Base-by-base conservation (phyloP, 2,113 vertebrate species). In the Okapia johnstoni region DNA sequence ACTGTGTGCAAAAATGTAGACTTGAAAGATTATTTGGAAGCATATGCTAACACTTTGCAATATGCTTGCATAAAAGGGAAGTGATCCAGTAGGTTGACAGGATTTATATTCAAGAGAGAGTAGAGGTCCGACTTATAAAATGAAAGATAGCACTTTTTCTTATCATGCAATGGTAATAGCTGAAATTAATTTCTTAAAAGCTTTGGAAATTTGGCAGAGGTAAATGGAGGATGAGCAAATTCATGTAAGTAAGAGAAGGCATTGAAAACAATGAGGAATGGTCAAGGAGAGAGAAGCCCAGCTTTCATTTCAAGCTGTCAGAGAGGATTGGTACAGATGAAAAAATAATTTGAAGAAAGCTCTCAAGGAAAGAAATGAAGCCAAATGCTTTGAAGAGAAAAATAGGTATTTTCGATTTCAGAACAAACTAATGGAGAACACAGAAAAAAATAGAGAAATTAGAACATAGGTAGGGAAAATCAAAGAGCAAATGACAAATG, bases 161-260 rank as follows among this genome's bases (percentile, higher is more conserved):
- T 83, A 93, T 93, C 88, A 91, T 90, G 85, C 36, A 80, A 87
- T 96, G 73, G 79, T 96, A 97, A 97, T 96, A 96, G 89, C 86
- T 93, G n/a, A 97, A 98, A 95, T 98, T 96, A 98, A 98, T 98
- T 97, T 96, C 90, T 97, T 98, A 98, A 98, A 96, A 97, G 97
- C 95, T 89, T 89, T 93, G 86, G 94, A 89, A 96, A 93, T 97
- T 97, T 96, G 88, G 89, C 96, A 94, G 77, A 96, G 79, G 85
- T 93, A 96, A 96, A 66, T 84, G 77, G 85, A 93, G 36, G 90
- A 95, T 96, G 97, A 97, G 12, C 7, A 97, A 96, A 96, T 96
- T 92, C 90, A 83, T 87, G 40, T 93, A 88, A 73, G 61, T 90
- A 93, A 97, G 85, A 46, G 88, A 97, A 96, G 57, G 30, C 36